These are phyloP conservation scores for Ellobius talpinus DNA, from an alignment of 2,113 vertebrate species.

Conservation along the genomic window DNA sequence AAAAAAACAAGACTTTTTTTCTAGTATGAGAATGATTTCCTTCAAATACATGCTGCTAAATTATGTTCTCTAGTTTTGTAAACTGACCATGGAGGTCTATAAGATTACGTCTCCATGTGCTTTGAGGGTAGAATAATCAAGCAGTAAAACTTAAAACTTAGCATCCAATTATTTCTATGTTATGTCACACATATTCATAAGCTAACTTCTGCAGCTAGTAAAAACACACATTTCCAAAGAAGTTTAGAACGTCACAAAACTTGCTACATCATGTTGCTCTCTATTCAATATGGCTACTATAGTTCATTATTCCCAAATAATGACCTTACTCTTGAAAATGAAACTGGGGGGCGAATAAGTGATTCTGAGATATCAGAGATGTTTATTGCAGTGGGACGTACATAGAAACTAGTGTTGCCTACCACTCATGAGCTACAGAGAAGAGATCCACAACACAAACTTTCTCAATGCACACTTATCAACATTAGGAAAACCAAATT, in stretches of 20 bases:
- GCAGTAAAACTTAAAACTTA: background rate
- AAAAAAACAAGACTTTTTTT: background rate
- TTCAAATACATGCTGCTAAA: background rate
- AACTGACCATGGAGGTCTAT: background rate
- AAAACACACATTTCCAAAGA: background rate
- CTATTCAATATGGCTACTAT: background rate
- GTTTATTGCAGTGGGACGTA: background rate
- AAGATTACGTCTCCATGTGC: background rate
- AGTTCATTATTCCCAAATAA: background rate
- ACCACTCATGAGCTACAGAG: accelerated
- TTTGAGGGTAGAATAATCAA: background rate
- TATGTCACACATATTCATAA: background rate
- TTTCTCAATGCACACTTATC: background rate
- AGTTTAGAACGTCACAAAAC: background rate
- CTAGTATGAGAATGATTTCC: background rate
- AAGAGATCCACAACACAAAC: background rate
- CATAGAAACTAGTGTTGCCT: accelerated
- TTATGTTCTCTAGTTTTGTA: background rate
- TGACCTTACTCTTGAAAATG: background rate
- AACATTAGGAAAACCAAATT: background rate
- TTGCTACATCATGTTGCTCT: background rate
- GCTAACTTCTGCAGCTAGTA: background rate
- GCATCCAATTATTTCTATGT: background rate
- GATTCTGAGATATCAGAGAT: background rate
- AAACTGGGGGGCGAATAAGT: background rate